Conservation (phyloP, 2,797 vertebrate species). For the Lithobates pipiens region DNA sequence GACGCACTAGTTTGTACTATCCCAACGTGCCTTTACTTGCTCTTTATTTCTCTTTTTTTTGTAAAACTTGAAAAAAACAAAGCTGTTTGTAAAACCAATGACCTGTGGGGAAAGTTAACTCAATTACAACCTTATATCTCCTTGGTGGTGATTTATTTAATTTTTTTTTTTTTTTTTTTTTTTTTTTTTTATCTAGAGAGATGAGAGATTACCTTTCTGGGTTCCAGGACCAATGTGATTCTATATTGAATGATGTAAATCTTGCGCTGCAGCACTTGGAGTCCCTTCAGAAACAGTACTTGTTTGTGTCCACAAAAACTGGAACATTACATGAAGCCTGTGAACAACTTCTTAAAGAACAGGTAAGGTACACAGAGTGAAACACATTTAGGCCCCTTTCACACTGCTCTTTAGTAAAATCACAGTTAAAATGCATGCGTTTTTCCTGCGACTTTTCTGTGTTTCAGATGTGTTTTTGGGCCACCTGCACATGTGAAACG, state of each 20-base stretch:
- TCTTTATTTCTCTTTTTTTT: no score
- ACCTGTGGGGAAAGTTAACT: no score
- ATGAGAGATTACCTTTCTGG: conserved; percentile 90
- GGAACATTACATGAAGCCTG: conserved; percentile 94
- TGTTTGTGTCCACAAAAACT: conserved; percentile 97
- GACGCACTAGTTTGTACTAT: no score
- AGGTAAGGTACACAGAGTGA: conserved; percentile 77
- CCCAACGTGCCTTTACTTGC: no score
- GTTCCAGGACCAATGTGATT: conserved; percentile 95
- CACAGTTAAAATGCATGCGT: no score
- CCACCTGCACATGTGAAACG: no score
- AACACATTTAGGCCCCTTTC: not conserved
- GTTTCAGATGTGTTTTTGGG: no score
- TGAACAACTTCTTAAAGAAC: conserved; percentile 95
- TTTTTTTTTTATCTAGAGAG: conserved; percentile 78
- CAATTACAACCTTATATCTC: not conserved
- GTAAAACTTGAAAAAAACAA: no score
- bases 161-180: conserved; percentile 44
- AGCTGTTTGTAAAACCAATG: no score
- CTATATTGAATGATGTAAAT: conserved; percentile 90
- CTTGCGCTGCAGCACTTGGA: conserved; percentile 90
- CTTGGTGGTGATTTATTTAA: not conserved
- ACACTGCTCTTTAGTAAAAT: no score
- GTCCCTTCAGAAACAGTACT: conserved; percentile 93
- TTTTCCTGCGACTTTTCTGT: no score